A percentile compares a stretch with the other conserved stretches of the same genome.
phyloP scores from a whole-genome alignment of 2,113 vertebrate genomes.

The Onychorhynchus coronatus region DNA sequence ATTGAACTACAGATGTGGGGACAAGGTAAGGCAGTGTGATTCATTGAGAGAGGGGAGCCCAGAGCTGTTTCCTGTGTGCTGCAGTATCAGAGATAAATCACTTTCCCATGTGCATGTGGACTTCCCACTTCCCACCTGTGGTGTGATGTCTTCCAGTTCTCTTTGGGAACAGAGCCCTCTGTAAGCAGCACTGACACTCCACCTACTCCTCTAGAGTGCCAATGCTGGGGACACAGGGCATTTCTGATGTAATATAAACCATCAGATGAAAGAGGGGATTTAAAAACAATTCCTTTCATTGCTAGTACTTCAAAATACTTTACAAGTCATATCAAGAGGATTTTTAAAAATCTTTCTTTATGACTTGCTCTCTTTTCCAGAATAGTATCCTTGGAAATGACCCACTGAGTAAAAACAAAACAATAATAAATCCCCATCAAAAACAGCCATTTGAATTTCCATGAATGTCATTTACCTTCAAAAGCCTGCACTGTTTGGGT shows the following conservation, averaged over 20 bases:
- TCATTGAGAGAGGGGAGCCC: neutral
- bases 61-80: neutral
- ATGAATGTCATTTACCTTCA: neutral
- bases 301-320: conserved; percentile 31
- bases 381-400: conserved; percentile 63
- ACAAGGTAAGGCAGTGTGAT: neutral
- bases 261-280: conserved; percentile 12
- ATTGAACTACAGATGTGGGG: accelerated
- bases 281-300: conserved; percentile 20
- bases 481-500: neutral
- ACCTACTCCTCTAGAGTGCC: neutral
- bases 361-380: conserved; percentile 40
- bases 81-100: neutral
- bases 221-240: accelerated
- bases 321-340: neutral
- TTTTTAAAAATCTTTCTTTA: conserved; percentile 26
- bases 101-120: accelerated
- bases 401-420: conserved; percentile 34
- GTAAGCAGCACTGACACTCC: neutral
- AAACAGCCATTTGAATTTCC: neutral
- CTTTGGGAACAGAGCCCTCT: neutral
- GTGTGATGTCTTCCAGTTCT: neutral
- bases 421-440: conserved; percentile 15
- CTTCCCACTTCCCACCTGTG: neutral
- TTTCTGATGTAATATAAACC: neutral